Base-by-base conservation (phyloP, 2,888 invertebrate genomes). In the Theretra japonica region DNA sequence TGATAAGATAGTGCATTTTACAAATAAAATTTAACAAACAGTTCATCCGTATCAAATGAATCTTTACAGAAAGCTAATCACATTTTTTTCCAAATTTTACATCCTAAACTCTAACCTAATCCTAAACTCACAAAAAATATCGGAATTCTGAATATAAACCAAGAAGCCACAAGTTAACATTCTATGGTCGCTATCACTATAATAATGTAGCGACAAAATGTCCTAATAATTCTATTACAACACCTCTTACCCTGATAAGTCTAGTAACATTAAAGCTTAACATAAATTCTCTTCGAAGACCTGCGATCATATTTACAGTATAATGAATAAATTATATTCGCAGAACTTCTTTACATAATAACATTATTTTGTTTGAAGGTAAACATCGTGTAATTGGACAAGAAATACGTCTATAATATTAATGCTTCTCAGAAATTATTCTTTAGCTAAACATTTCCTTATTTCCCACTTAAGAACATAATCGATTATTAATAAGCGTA, bases 381-480 rank as follows among this genome's bases (percentile, higher is more conserved):
- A 57, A 70, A 70, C 58, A 58, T 70, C 23, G 30, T 57, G 21
- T 19, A 58, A 58, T 68, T 57, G 50, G 69, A 69, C 50, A 59
- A 69, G 59, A 71, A 59, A 57, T 71, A 70, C 70, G 41, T 71
- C 41, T 48, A 68, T 71, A 25, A 57, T 48, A 19, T 65, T 30
- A 69, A 58, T 50, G 68, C 23, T 72, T 69, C 69, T 68, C 15
- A 59, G 72, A 53, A 72, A 68, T 17, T 58, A 50, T 68, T 72
- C 23, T 17, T 41, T 11, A 48, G 23, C 17, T 65, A 48, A 23
- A 15, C 25, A 48, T 48, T 70, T 72, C 70, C 72, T 70, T 70
- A 70, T 72, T 70, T 72, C 57, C 25, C 59, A 25, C 17, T 58
- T 59, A 59, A 28, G 28, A 58, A 21, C 21, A 21, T 62, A 23